Evolutionary conservation across 37 sponge, comb jelly and placozoan species (phyloP), one percentile per base, ranked within the genome.

Genomic region (Oopsacas minuta): DNA sequence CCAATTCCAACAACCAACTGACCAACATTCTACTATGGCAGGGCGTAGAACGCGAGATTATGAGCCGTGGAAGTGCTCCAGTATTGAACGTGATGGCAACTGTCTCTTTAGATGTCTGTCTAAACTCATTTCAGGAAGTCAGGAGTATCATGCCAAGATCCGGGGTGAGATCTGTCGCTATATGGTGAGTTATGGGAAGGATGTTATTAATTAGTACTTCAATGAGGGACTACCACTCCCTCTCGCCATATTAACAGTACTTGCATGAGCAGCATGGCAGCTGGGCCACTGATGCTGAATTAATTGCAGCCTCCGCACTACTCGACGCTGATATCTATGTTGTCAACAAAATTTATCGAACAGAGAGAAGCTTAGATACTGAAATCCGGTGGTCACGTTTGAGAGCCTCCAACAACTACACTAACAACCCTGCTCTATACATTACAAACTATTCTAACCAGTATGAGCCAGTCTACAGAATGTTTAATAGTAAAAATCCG

Each of bases 1-100:
- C 75, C 75, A 61, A 61, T 61, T 61, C 75, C 75, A 61, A 61
- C 75, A 61, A n/a, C 22, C 20, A 61, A 61, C 75, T 61, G 75
- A 61, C 75, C 75, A 61, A n/a, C 17, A 61, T n/a, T 61, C 75
- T 61, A 61, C 28, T n/a, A 10, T 61, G 28, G 75, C 22, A 34
- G 75, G 75, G 75, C 75, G 28, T 5, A n/a, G 7, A 34, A 32
- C 28, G 75, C 20, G 75, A 61, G 30, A n/a, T 20, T 61, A 32
- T 61, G 75, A 61, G 75, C 75, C 75, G 22, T 61, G 7, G 75
- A 61, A n/a, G 75, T 42, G 49, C 15, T 8, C 49, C 49, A 42
- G 12, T 42, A 42, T 42, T 42, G 49, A 42, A 42, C 12, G 49
- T 42, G 49, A 42, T 15, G 49, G 49, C 8, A 42, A 42, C 49